Conservation (phyloP, 2,113 vertebrate species). For the Megaceryle maxima region DNA sequence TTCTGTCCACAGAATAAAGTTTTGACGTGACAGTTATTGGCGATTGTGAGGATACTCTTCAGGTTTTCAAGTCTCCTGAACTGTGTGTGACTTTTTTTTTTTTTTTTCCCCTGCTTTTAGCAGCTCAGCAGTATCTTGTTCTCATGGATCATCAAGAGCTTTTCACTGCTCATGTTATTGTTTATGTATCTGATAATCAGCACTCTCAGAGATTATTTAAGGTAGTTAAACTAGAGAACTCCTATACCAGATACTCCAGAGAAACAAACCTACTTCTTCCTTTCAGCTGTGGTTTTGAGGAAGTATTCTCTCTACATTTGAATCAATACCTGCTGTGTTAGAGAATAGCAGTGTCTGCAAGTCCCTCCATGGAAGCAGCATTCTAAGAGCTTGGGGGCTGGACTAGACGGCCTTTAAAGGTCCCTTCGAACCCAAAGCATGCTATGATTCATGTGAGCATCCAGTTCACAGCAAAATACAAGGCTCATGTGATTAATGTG, state of each 20-base stretch:
- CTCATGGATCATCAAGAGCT: not conserved
- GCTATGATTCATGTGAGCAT: not conserved
- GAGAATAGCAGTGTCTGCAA: not conserved
- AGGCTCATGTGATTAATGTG: rapidly evolving
- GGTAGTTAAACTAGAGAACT: not conserved
- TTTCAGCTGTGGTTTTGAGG: not conserved
- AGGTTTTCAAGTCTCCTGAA: not conserved
- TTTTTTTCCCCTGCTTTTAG: not conserved
- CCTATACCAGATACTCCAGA: not conserved
- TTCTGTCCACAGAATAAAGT: not conserved
- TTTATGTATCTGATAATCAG: not conserved
- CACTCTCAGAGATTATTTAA: not conserved
- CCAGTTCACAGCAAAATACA: not conserved
- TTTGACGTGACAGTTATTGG: not conserved
- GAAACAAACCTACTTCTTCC: not conserved
- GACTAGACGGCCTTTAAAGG: not conserved
- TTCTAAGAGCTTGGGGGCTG: not conserved
- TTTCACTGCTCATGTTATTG: not conserved
- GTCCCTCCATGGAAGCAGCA: not conserved
- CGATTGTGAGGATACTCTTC: not conserved
- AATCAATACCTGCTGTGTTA: rapidly evolving
- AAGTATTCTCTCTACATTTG: not conserved
- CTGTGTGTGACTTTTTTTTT: not conserved
- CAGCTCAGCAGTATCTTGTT: not conserved
- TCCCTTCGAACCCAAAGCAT: not conserved